Percentiles rank a stretch among this genome's conserved stretches.
Conservation (phyloP, 2,113 vertebrate species). For the Morone chrysops region DNA sequence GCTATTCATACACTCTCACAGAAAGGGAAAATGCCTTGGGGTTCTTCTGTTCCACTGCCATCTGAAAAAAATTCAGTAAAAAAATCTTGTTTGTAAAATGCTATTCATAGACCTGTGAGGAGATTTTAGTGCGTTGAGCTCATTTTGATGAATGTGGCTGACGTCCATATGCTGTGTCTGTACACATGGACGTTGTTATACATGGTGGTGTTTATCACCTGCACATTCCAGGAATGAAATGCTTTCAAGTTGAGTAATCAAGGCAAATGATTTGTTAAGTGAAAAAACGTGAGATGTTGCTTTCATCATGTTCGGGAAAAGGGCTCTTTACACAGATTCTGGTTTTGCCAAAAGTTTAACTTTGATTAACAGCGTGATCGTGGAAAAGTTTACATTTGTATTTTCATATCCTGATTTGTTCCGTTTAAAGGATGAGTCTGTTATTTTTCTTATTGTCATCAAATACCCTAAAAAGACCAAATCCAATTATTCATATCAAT, state of each 20-base stretch:
- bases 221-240: constrained; percentile 1
- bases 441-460: neutral
- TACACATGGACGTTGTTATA: constrained; percentile 14
- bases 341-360: neutral
- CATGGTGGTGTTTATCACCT: constrained; percentile 13
- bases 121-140: neutral
- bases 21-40: constrained; percentile 29
- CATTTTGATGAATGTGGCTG: neutral
- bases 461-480: neutral
- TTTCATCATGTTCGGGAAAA: neutral
- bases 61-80: constrained; percentile 31
- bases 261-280: neutral
- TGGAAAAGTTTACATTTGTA: neutral
- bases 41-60: constrained; percentile 26
- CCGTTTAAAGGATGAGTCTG: neutral
- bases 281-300: neutral
- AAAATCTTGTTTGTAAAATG: constrained; percentile 7
- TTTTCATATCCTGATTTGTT: too few relatives aligned
- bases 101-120: constrained; percentile 13
- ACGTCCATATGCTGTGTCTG: neutral
- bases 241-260: constrained; percentile 20
- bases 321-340: neutral
- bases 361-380: neutral
- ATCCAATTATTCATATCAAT: neutral
- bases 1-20: constrained; percentile 18